Conservation (phyloP, 2,797 vertebrate species). For the Siniperca scherzeri region DNA sequence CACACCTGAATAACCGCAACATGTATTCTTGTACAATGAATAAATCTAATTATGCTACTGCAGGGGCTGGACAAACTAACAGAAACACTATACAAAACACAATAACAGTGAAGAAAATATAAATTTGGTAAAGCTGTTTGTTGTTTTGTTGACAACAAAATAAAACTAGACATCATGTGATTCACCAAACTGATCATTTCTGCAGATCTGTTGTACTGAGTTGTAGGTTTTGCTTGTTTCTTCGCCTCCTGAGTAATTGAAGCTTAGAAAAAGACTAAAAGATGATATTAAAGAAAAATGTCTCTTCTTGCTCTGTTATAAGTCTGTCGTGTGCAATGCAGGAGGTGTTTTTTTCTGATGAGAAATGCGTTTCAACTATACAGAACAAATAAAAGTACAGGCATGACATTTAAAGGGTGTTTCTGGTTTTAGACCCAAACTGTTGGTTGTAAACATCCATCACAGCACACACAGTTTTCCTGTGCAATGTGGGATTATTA, state of each 20-base stretch:
- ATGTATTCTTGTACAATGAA: neutral
- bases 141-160: conserved; percentile 1
- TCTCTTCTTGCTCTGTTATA: neutral
- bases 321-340: neutral
- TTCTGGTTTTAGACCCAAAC: neutral
- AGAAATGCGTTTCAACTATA: neutral
- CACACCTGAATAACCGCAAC: neutral
- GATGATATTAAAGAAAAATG: neutral
- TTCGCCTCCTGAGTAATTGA: neutral
- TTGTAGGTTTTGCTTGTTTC: neutral
- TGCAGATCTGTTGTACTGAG: neutral
- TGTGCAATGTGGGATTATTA: neutral
- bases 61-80: neutral
- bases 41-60: neutral
- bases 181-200: conserved; percentile 6
- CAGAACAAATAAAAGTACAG: neutral
- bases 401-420: neutral
- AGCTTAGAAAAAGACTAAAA: neutral
- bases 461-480: neutral
- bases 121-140: neutral
- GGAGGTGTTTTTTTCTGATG: neutral
- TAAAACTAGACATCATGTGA: neutral
- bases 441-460: neutral
- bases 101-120: neutral
- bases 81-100: neutral